These are phyloP conservation scores for Galeruca laticollis DNA, from an alignment of 2,888 invertebrate genomes.

Conservation along the genomic window DNA sequence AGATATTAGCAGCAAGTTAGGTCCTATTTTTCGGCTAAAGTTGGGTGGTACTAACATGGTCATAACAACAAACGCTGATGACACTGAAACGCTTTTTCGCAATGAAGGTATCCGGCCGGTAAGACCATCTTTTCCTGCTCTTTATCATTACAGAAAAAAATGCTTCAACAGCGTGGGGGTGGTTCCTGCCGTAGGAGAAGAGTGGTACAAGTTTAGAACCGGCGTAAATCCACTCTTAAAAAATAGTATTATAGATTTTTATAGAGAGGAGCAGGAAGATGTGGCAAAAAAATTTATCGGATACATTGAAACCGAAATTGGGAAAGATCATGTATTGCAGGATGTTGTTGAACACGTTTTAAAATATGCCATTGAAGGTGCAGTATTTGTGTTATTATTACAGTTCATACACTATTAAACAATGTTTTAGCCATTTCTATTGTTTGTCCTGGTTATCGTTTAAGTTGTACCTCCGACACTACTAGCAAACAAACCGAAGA, in stretches of 20 bases:
- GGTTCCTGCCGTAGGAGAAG: slow-evolving; percentile 71
- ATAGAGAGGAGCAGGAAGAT: slow-evolving; percentile 62
- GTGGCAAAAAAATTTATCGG: slow-evolving; percentile 67
- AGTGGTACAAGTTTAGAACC: slow-evolving; percentile 70
- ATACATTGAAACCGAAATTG: slow-evolving; percentile 60
- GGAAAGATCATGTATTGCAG: slow-evolving; percentile 55
- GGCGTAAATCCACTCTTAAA: slow-evolving; percentile 69
- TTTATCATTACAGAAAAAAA: slow-evolving; percentile 67
- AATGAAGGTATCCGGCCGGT: slow-evolving; percentile 69
- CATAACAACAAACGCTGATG: slow-evolving; percentile 68
- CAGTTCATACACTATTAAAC: neutral
- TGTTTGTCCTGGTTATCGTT: slow-evolving; percentile 68
- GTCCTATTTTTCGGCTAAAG: slow-evolving; percentile 67
- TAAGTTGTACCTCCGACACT: slow-evolving; percentile 62
- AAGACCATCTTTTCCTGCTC: slow-evolving; percentile 69
- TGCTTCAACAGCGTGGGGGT: slow-evolving; percentile 68
- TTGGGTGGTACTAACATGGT: slow-evolving; percentile 66
- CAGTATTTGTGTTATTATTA: slow-evolving; percentile 25
- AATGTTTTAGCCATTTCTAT: slow-evolving; percentile 67
- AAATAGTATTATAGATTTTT: slow-evolving; percentile 65
- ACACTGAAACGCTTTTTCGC: slow-evolving; percentile 66
- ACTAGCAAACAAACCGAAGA: slow-evolving; percentile 57
- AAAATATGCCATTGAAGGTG: slow-evolving; percentile 66
- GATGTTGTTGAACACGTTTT: slow-evolving; percentile 64
- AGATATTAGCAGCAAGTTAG: slow-evolving; percentile 65